These are phyloP conservation scores for Oryzias melastigma DNA, from an alignment of 2,113 vertebrate species.

Conservation along the genomic window DNA sequence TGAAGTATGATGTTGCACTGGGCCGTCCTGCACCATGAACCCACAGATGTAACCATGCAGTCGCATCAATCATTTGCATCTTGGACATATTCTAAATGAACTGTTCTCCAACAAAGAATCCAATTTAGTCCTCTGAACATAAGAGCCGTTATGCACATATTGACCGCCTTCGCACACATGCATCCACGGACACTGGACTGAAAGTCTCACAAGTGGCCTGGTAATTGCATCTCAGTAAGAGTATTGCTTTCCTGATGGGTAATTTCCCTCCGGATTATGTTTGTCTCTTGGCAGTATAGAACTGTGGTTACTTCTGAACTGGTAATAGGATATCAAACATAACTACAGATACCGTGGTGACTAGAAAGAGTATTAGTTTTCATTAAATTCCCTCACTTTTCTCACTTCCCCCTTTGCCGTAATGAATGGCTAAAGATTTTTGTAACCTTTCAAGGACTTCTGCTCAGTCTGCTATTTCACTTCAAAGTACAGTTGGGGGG, in stretches of 20 bases:
- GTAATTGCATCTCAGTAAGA: constrained; percentile 81
- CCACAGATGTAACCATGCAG: constrained; percentile 54
- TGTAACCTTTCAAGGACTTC: constrained; percentile 74
- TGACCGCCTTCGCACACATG: constrained; percentile 58
- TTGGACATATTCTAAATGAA: constrained; percentile 76
- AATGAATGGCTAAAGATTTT: constrained; percentile 72
- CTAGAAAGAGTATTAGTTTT: constrained; percentile 72
- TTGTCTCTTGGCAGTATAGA: constrained; percentile 72
- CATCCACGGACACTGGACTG: constrained; percentile 60
- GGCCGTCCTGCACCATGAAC: constrained; percentile 34
- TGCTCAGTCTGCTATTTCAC: constrained; percentile 41
- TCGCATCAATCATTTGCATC: constrained; percentile 77
- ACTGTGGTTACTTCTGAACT: constrained; percentile 68
- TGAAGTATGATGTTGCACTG: constrained; percentile 30
- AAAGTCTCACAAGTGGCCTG: constrained; percentile 77
- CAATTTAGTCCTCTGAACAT: constrained; percentile 73
- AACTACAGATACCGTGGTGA: constrained; percentile 66
- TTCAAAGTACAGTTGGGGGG: constrained; percentile 36
- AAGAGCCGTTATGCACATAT: constrained; percentile 70
- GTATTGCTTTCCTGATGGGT: constrained; percentile 78
- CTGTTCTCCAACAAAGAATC: constrained; percentile 70
- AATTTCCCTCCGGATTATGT: constrained; percentile 80
- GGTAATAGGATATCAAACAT: constrained; percentile 78
- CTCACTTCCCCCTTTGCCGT: constrained; percentile 43
- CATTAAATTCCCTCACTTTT: constrained; percentile 69